A percentile compares a stretch with the other conserved stretches of the same genome.
phyloP scores from a whole-genome alignment of 2,113 vertebrate genomes.

The Oreochromis tanganicae region DNA sequence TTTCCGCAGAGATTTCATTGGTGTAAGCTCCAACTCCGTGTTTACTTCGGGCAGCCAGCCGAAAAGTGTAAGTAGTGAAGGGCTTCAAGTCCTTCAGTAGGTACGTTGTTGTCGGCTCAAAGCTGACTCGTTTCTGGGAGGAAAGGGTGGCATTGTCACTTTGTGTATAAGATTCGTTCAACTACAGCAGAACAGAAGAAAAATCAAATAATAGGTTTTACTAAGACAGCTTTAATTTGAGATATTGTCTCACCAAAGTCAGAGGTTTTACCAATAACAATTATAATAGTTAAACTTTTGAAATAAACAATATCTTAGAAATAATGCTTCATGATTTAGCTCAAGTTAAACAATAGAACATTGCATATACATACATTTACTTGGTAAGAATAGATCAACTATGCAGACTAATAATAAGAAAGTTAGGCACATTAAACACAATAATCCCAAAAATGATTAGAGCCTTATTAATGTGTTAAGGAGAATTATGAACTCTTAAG shows the following conservation, averaged over 20 bases:
- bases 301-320: background rate
- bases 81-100: conserved; percentile 92
- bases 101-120: conserved; percentile 87
- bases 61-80: conserved; percentile 93
- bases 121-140: conserved; percentile 84
- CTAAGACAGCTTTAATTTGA: background rate
- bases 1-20: conserved; percentile 92
- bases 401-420: background rate
- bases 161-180: background rate
- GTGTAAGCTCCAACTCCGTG: conserved; percentile 95
- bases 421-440: background rate
- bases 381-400: background rate
- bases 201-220: background rate
- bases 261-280: background rate
- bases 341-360: background rate
- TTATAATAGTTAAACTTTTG: background rate
- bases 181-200: background rate
- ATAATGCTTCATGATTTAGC: background rate
- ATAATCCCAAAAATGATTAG: background rate
- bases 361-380: background rate
- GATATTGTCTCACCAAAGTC: background rate
- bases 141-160: background rate
- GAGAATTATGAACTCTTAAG: background rate
- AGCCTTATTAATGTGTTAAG: background rate
- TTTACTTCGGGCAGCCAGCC: conserved; percentile 90